Evolutionary conservation across 2,113 vertebrate species (phyloP).

Genomic region (Sprattus sprattus): DNA sequence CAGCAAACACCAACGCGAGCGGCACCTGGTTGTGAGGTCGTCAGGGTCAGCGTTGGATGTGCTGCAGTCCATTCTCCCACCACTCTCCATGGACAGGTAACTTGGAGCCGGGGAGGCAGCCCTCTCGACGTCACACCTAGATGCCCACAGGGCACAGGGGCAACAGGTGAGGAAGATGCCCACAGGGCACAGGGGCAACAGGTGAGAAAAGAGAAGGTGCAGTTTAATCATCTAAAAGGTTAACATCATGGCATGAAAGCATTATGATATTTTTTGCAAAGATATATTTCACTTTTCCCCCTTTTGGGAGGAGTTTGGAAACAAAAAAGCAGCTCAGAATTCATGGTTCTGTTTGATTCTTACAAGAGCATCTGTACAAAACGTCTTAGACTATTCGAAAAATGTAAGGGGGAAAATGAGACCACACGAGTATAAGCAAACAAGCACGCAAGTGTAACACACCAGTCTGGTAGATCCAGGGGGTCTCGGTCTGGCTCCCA

Average conservation of each 20-base stretch:
- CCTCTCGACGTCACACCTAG: constrained; percentile 32
- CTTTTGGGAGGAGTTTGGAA: neutral
- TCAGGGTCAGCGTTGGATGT: neutral
- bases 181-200: neutral
- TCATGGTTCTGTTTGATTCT: too few relatives aligned
- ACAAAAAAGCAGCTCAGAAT: neutral
- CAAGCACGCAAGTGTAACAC: neutral
- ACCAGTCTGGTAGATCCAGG: neutral
- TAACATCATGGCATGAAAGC: too few relatives aligned
- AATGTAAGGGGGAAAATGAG: neutral
- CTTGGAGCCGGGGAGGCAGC: constrained; percentile 48
- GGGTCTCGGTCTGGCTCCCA: constrained; percentile 23
- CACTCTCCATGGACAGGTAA: constrained; percentile 49
- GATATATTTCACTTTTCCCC: neutral
- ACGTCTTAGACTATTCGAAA: neutral
- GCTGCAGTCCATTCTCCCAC: neutral
- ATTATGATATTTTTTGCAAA: too few relatives aligned
- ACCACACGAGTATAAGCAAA: neutral
- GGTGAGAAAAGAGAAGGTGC: neutral
- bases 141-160: neutral
- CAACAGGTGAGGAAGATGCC: neutral
- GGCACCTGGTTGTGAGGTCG: neutral
- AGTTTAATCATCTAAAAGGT: too few relatives aligned
- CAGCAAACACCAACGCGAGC: neutral
- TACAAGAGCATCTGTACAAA: neutral